Conservation (phyloP, 2,797 vertebrate genomes). For the Poliocrania exsul region DNA sequence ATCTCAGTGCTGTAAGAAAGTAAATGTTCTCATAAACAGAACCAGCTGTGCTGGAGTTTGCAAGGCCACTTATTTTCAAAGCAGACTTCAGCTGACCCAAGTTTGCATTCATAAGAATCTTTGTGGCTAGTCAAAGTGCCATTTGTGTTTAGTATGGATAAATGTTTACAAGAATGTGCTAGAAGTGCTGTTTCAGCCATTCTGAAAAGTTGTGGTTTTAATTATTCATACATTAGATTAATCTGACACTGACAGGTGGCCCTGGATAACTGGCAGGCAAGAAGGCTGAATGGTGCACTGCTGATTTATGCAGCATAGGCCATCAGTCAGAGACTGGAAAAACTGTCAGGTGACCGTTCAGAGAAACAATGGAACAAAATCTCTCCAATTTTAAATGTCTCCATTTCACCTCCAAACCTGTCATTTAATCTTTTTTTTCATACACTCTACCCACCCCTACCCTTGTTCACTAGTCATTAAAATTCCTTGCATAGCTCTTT, state of each 20-base stretch:
- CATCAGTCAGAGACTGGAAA: not conserved
- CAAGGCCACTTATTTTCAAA: not conserved
- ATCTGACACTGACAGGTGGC: not conserved
- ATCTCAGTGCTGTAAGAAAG: not conserved
- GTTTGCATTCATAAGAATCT: not conserved
- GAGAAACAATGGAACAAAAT: not conserved
- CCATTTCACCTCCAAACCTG: not conserved
- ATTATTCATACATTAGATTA: not conserved
- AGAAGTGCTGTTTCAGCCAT: not conserved
- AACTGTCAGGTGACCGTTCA: not conserved
- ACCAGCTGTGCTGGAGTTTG: not conserved
- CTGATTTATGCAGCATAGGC: not conserved
- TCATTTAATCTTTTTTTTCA: not conserved
- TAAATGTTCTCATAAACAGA: conserved; percentile 3
- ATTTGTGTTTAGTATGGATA: not conserved
- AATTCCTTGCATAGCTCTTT: not conserved
- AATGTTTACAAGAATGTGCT: conserved; percentile 18
- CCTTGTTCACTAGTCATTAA: not conserved
- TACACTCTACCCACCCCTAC: not conserved
- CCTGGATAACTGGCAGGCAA: not conserved
- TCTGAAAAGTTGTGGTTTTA: not conserved
- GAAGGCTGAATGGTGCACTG: not conserved
- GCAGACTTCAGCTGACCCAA: not conserved
- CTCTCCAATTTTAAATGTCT: not conserved
- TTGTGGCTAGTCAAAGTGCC: not conserved